A percentile compares a stretch with the other conserved stretches of the same genome.
These are phyloP conservation scores for Drosophila testacea DNA, from an alignment of 2,888 invertebrate species.

Conservation along the genomic window DNA sequence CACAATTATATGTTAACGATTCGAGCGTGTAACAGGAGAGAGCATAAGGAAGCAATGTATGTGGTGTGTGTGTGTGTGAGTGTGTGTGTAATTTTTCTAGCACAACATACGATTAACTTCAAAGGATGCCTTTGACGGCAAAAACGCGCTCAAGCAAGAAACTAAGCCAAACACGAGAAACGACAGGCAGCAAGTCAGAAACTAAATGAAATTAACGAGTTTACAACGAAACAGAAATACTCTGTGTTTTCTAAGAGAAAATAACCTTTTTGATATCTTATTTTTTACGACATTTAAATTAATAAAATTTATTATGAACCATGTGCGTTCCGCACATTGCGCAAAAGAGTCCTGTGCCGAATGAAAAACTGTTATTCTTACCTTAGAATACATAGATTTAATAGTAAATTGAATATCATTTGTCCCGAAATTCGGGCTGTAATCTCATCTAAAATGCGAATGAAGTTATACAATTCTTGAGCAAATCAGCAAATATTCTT, in stretches of 20 bases:
- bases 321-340: no score
- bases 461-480: no score
- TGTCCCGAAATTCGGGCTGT: no score
- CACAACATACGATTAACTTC: slow-evolving; percentile 77
- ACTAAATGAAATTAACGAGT: slow-evolving; percentile 5
- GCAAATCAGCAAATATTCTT: no score
- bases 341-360: no score
- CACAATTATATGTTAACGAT: slow-evolving; percentile 72
- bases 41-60: slow-evolving; percentile 32
- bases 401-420: no score
- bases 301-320: no score
- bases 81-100: slow-evolving; percentile 59
- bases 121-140: slow-evolving; percentile 78
- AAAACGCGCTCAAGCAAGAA: slow-evolving; percentile 74
- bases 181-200: slow-evolving; percentile 27
- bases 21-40: slow-evolving; percentile 52
- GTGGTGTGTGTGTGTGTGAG: slow-evolving; percentile 13
- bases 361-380: no score
- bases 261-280: no score
- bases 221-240: slow-evolving; percentile 13
- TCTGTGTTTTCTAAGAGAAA: slow-evolving; percentile 3
- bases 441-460: no score
- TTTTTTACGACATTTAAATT: no score
- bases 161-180: slow-evolving; percentile 68
- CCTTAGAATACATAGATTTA: no score